phyloP scores from a whole-genome alignment of 2,797 vertebrate species.

The Parotocinclus haroldoi region DNA sequence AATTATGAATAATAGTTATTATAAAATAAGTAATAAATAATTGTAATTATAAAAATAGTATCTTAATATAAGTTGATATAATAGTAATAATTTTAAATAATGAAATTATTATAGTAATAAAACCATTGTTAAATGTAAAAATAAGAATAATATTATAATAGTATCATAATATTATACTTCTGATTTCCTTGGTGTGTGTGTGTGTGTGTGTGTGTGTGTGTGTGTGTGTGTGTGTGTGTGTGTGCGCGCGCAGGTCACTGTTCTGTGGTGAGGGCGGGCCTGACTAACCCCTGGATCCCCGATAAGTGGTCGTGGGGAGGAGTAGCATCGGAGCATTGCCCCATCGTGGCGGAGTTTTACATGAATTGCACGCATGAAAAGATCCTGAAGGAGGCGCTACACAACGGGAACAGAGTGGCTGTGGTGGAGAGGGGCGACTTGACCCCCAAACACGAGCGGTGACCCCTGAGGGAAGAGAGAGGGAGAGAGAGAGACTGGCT shows the following conservation, averaged over 20 bases:
- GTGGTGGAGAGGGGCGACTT: slow-evolving; percentile 75
- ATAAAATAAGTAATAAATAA: too few relatives aligned
- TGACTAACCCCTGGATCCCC: slow-evolving; percentile 95
- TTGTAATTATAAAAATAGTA: too few relatives aligned
- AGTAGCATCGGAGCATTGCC: slow-evolving; percentile 89
- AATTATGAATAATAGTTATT: too few relatives aligned
- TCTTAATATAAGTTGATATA: too few relatives aligned
- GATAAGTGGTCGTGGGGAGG: slow-evolving; percentile 97
- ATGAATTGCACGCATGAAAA: slow-evolving; percentile 55
- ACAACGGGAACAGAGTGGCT: slow-evolving; percentile 66
- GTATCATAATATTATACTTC: too few relatives aligned
- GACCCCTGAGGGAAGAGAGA: slow-evolving; percentile 55
- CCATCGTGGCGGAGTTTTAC: slow-evolving; percentile 84
- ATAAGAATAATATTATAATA: too few relatives aligned
- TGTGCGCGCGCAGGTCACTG: slow-evolving; percentile 75
- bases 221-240: neutral
- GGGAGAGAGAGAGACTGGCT: slow-evolving; percentile 46
- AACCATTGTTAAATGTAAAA: too few relatives aligned
- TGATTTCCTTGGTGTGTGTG: too few relatives aligned
- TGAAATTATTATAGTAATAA: too few relatives aligned
- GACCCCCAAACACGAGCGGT: slow-evolving; percentile 84
- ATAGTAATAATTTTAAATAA: too few relatives aligned
- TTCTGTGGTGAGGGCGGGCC: slow-evolving; percentile 84
- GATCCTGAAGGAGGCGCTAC: slow-evolving; percentile 70
- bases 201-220: too few relatives aligned